Conservation (phyloP, 1,140 invertebrate genomes). For the Brachionus koreanus region DNA sequence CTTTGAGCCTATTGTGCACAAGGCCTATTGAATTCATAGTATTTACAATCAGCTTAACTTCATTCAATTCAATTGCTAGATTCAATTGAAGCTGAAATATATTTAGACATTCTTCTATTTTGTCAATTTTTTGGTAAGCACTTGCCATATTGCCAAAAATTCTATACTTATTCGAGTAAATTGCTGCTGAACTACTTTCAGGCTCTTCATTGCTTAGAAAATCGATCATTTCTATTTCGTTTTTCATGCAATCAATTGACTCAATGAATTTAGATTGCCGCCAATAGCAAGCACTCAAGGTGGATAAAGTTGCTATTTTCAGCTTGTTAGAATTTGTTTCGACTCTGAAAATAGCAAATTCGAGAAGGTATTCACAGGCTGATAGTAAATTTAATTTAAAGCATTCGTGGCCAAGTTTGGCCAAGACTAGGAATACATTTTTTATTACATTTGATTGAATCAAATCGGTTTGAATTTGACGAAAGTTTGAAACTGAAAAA, state of each 20-base stretch:
- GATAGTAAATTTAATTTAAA: conserved; percentile 37
- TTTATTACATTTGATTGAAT: neutral
- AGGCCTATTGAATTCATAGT: conserved; percentile 32
- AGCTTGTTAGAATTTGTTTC: conserved; percentile 13
- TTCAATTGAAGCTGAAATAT: conserved; percentile 21
- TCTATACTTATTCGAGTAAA: conserved; percentile 1
- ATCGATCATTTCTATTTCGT: neutral
- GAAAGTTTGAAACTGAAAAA: conserved; percentile 23
- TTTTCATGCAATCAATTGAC: conserved; percentile 39
- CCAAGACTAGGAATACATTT: conserved; percentile 37
- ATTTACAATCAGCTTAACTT: neutral
- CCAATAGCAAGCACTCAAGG: conserved; percentile 40
- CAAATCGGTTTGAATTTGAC: conserved; percentile 7
- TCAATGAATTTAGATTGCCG: conserved; percentile 12
- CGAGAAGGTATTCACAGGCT: conserved; percentile 21
- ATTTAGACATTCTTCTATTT: conserved; percentile 30
- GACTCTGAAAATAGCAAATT: neutral
- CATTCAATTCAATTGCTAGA: conserved; percentile 29
- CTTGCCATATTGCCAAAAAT: conserved; percentile 39
- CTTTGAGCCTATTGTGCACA: neutral
- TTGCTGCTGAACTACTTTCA: neutral
- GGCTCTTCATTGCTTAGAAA: neutral
- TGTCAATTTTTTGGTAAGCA: conserved; percentile 22
- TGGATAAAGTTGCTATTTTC: conserved; percentile 21
- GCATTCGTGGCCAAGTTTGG: conserved; percentile 41